A percentile compares a stretch with the other conserved stretches of the same genome.
These are phyloP conservation scores for Apodemia mormo DNA, from an alignment of 2,888 invertebrate species.

Conservation along the genomic window DNA sequence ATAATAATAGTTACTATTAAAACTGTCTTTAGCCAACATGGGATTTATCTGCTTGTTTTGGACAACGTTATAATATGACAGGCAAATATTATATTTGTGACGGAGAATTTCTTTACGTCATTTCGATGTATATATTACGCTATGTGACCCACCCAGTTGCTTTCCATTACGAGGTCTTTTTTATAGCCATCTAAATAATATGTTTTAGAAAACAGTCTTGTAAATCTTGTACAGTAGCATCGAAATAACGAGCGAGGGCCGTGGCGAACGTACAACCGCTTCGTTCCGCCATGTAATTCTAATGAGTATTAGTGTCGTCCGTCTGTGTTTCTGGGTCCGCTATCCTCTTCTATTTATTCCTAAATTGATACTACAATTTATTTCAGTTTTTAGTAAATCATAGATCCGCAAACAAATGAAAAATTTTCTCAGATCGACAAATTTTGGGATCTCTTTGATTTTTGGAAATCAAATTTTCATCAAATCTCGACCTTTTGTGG, in stretches of 20 bases:
- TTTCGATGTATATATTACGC: too few species aligned
- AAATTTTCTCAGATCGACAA: too few species aligned
- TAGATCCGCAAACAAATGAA: too few species aligned
- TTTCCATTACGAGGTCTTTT: neutral
- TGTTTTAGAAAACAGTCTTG: constrained; percentile 24
- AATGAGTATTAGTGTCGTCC: constrained; percentile 78
- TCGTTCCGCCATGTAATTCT: constrained; percentile 78
- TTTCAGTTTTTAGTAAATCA: constrained; percentile 12
- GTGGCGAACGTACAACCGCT: constrained; percentile 41
- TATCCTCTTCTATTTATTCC: constrained; percentile 32
- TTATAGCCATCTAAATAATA: neutral
- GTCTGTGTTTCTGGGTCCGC: constrained; percentile 44
- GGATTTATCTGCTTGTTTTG: neutral
- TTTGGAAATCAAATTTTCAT: neutral
- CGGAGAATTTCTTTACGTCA: neutral
- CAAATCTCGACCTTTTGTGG: too few species aligned
- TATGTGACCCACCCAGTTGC: neutral
- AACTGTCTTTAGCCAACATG: too few species aligned
- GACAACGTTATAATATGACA: neutral
- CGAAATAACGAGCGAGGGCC: constrained; percentile 37
- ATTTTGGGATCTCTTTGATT: too few species aligned
- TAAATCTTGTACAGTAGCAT: constrained; percentile 30
- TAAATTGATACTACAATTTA: constrained; percentile 32
- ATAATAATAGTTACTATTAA: too few species aligned
- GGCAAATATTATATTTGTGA: too few species aligned